Evolutionary conservation across 1,140 invertebrate genomes (phyloP), one percentile per base, ranked within the genome.

Genomic region (Drosophila erecta): DNA sequence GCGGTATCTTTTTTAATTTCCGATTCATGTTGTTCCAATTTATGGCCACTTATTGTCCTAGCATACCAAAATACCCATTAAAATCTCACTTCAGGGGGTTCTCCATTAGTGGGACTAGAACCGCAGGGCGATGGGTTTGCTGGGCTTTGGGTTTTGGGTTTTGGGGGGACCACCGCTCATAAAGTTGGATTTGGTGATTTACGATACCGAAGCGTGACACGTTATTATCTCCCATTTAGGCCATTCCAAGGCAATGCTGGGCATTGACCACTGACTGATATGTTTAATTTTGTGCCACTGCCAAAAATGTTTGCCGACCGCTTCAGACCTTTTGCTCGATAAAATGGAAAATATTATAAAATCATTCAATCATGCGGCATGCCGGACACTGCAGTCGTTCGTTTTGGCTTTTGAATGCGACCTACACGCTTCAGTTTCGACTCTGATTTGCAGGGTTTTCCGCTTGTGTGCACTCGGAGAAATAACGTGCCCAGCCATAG

Each of bases 301-400:
- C 17, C 4, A 20, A 7, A 3, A 44, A 20, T 12, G 4, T 17
- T 41, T 41, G n/a, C 17, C 8, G 15, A 27, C 10, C 5, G 30
- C 14, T 17, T 6, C 14, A 43, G 67, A 70, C 72, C 66, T 59
- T 71, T 73, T 61, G 56, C 62, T 65, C 67, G 67, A 77, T 80
- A 85, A 85, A 74, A 85, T 77, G 81, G 60, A 59, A 76, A 84
- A 49, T 74, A 86, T 85, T 85, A 74, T 85, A 74, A 77, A 85
- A 85, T 81, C 81, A 85, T 62, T 85, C 81, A 85, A 85, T 85
- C 81, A 85, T 85, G 81, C 76, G 43, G 41, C 72, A 79, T 67
- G 77, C 73, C 81, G 44, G 65, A 64, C 59, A 73, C 60, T 46
- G 58, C 54, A 66, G 38, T 27, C 66, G 59, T 71, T 53, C 41